These are phyloP conservation scores for Mus pahari DNA, from an alignment of 2,113 vertebrate species.

Conservation along the genomic window DNA sequence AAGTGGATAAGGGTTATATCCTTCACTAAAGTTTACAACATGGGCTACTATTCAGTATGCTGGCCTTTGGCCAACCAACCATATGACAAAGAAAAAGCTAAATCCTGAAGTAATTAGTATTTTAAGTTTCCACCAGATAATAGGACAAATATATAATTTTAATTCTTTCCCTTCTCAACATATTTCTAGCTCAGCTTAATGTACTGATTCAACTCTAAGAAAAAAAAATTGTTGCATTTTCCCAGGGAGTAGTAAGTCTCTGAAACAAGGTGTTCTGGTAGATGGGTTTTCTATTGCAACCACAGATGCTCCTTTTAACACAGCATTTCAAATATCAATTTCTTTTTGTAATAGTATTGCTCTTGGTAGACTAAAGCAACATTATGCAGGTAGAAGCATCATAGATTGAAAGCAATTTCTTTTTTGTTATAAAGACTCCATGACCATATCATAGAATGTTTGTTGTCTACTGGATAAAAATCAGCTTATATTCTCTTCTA, in stretches of 20 bases:
- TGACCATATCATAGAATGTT: background rate
- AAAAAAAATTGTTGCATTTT: background rate
- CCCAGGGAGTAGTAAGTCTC: background rate
- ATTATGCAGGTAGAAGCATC: background rate
- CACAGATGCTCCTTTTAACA: slow-evolving; percentile 5
- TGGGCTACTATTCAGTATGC: background rate
- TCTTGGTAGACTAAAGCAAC: background rate
- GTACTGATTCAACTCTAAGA: background rate
- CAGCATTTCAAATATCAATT: background rate
- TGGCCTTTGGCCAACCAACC: background rate
- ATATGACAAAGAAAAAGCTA: background rate
- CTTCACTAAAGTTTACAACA: background rate
- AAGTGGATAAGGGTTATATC: slow-evolving; percentile 3
- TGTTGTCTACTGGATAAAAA: background rate
- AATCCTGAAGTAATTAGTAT: slow-evolving; percentile 19
- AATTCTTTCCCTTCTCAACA: background rate
- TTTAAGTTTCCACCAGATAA: slow-evolving; percentile 12
- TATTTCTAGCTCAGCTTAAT: background rate
- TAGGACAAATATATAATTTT: slow-evolving; percentile 27
- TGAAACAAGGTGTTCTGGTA: slow-evolving; percentile 19
- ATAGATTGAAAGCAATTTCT: slow-evolving; percentile 21
- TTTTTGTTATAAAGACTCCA: background rate
- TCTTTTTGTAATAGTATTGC: slow-evolving; percentile 1
- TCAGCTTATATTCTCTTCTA: background rate
- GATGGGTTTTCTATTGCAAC: background rate